Evolutionary conservation across 2,797 vertebrate species (phyloP).

Genomic region (Masticophis lateralis): DNA sequence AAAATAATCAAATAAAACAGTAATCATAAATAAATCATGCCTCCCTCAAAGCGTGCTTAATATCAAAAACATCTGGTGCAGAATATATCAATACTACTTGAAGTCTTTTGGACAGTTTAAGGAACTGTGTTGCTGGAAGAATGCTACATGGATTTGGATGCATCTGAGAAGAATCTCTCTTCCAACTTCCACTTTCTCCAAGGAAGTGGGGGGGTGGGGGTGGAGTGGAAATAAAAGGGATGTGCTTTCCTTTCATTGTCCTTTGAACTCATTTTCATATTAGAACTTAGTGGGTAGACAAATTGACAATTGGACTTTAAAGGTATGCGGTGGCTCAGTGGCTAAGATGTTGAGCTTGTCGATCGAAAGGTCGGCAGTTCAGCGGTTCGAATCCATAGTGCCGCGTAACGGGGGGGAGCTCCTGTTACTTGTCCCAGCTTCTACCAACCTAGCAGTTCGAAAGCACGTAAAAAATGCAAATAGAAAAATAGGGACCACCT

Average conservation of each 20-base stretch:
- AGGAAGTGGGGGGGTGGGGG: neutral
- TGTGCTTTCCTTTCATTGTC: neutral
- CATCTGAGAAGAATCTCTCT: neutral
- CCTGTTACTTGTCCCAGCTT: too few relatives aligned
- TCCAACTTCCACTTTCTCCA: neutral
- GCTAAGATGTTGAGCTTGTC: too few relatives aligned
- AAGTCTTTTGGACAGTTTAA: neutral
- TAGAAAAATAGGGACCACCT: too few relatives aligned
- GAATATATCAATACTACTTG: neutral
- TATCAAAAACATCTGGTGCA: neutral
- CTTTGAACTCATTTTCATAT: neutral
- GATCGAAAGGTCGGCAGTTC: too few relatives aligned
- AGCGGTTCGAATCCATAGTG: too few relatives aligned
- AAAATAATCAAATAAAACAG: neutral
- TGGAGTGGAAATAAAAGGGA: neutral
- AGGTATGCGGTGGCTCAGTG: neutral
- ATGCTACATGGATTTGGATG: neutral
- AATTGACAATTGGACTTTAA: neutral
- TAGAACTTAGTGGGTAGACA: neutral
- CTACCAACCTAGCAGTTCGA: too few relatives aligned
- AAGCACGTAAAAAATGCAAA: too few relatives aligned
- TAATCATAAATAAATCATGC: neutral
- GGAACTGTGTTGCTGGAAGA: neutral
- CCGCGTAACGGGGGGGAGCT: too few relatives aligned
- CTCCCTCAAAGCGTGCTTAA: neutral